phyloP scores from a whole-genome alignment of 2,113 vertebrate genomes.

The Alligator mississippiensis region DNA sequence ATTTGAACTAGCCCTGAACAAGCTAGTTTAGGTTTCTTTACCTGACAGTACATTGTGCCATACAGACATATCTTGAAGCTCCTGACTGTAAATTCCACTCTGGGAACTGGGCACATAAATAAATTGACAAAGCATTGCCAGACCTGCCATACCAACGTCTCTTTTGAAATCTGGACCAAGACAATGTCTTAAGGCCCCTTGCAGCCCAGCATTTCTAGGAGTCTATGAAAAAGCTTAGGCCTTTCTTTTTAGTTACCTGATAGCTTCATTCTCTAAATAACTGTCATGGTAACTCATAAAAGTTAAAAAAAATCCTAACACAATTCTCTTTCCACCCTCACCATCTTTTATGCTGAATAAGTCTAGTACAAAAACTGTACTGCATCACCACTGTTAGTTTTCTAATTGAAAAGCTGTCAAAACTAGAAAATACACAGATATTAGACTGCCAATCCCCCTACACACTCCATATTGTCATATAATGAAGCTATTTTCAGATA shows the following conservation, averaged over 20 bases:
- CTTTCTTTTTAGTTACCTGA: not conserved
- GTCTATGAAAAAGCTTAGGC: not conserved
- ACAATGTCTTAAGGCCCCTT: not conserved
- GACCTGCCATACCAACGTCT: not conserved
- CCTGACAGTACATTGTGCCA: too few relatives aligned
- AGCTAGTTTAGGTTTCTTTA: too few relatives aligned
- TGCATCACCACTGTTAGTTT: not conserved
- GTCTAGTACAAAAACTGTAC: not conserved
- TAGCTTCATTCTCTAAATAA: not conserved
- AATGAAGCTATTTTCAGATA: not conserved
- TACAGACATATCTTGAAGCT: too few relatives aligned
- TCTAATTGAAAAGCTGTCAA: slow-evolving; percentile 3
- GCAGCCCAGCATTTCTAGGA: not conserved
- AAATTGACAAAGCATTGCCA: not conserved
- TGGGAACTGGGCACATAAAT: not conserved
- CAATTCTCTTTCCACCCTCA: not conserved
- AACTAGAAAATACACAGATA: not conserved
- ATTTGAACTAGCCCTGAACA: too few relatives aligned
- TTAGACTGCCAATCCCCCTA: not conserved
- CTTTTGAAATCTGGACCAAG: not conserved
- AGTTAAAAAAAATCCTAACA: slow-evolving; percentile 22
- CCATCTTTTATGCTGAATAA: not conserved
- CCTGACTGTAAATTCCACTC: not conserved
- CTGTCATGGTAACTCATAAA: not conserved
- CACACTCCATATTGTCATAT: accelerated